Evolutionary conservation across 2,113 vertebrate species (phyloP).

Genomic region (Sinocyclocheilus maitianheensis): DNA sequence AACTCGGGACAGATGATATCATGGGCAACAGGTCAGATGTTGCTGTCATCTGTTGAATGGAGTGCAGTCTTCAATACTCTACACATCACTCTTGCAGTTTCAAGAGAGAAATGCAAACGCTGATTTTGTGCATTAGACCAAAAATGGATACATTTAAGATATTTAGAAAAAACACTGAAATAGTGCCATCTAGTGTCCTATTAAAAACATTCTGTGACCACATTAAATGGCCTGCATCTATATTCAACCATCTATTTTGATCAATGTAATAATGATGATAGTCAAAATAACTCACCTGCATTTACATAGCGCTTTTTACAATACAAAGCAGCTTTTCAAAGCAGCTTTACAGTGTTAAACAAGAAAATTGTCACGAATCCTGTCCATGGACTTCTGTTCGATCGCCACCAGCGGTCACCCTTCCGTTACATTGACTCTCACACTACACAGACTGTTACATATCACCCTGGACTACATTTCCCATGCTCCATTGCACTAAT

Average conservation of each 20-base stretch:
- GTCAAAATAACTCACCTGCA: neutral
- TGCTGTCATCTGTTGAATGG: slow-evolving; percentile 53
- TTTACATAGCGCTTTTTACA: neutral
- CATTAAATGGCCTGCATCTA: neutral
- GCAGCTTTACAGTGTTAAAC: neutral
- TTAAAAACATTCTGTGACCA: neutral
- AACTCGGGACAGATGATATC: slow-evolving; percentile 65
- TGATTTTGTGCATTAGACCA: slow-evolving; percentile 8
- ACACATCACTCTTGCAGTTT: too few relatives aligned
- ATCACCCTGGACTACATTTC: too few relatives aligned
- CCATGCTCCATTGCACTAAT: too few relatives aligned
- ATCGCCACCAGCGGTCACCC: too few relatives aligned
- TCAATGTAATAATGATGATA: neutral
- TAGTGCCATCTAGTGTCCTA: slow-evolving; percentile 45
- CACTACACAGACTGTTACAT: too few relatives aligned
- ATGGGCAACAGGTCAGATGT: slow-evolving; percentile 51
- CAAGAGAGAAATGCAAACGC: too few relatives aligned
- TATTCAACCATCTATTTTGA: neutral
- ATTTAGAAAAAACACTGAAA: slow-evolving; percentile 1
- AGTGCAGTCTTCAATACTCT: slow-evolving; percentile 3
- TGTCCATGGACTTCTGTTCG: too few relatives aligned
- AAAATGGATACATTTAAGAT: neutral
- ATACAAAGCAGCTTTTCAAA: neutral
- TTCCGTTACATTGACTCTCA: too few relatives aligned
- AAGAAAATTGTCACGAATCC: neutral